Conservation (phyloP, 1,140 invertebrate genomes). For the Anoplophora glabripennis region DNA sequence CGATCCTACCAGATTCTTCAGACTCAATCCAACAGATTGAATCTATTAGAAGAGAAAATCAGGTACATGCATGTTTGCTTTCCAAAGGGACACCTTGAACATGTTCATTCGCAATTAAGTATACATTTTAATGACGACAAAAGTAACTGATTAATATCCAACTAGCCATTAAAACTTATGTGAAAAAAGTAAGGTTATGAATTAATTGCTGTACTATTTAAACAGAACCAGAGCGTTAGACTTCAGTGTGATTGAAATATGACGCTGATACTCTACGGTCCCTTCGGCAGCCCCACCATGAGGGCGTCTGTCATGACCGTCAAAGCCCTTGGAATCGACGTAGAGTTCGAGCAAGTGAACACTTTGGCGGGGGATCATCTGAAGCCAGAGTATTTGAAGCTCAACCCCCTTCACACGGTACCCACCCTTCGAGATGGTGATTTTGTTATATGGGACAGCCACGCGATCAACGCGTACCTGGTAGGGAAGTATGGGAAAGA, state of each 20-base stretch:
- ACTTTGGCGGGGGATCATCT: slow-evolving; percentile 21
- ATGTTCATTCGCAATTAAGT: no score
- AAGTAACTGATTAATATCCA: no score
- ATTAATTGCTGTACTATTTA: no score
- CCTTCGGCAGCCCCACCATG: slow-evolving; percentile 64
- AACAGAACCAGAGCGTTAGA: no score
- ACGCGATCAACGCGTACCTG: slow-evolving; percentile 60
- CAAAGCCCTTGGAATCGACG: slow-evolving; percentile 65
- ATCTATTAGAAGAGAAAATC: no score
- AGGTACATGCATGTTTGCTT: no score
- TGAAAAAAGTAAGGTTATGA: no score
- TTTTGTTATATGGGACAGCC: slow-evolving; percentile 58
- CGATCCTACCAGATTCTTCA: no score
- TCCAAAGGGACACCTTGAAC: no score
- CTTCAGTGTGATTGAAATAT: slow-evolving; percentile 19
- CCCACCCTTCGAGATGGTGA: slow-evolving; percentile 66
- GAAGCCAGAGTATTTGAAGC: slow-evolving; percentile 23
- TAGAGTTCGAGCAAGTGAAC: slow-evolving; percentile 65
- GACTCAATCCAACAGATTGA: no score
- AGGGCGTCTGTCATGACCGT: slow-evolving; percentile 66
- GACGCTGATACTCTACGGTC: slow-evolving; percentile 47
- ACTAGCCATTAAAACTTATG: no score
- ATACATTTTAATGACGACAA: no score
- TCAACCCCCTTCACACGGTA: slow-evolving; percentile 61
- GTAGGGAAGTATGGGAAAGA: slow-evolving; percentile 57